Conservation (phyloP, 2,888 invertebrate species). For the Heliconius hortense region DNA sequence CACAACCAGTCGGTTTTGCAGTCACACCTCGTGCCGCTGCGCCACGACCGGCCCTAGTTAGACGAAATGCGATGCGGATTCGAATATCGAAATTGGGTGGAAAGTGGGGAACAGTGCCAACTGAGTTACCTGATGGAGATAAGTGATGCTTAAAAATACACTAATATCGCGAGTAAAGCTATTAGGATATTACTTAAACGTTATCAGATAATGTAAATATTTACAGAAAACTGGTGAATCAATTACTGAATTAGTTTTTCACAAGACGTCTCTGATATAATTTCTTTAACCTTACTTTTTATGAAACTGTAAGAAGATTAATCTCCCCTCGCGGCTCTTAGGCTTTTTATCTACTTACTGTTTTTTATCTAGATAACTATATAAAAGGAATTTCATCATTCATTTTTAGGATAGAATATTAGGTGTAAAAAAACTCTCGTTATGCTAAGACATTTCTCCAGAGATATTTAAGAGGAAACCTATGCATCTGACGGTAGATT, state of each 20-base stretch:
- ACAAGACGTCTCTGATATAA: slow-evolving; percentile 10
- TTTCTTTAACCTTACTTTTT: slow-evolving; percentile 25
- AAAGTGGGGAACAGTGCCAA: background rate
- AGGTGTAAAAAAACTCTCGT: slow-evolving; percentile 15
- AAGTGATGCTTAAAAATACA: too few relatives aligned
- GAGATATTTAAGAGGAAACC: background rate
- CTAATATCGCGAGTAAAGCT: background rate
- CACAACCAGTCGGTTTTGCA: too few relatives aligned
- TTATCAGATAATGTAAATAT: slow-evolving; percentile 3
- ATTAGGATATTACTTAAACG: background rate
- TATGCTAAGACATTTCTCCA: background rate
- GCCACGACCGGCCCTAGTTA: background rate
- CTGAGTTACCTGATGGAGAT: background rate
- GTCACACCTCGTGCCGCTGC: too few relatives aligned
- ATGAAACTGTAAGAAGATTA: slow-evolving; percentile 34
- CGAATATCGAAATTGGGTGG: background rate
- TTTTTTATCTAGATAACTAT: slow-evolving; percentile 39
- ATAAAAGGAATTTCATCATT: slow-evolving; percentile 14
- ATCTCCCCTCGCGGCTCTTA: slow-evolving; percentile 39
- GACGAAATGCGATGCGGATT: background rate
- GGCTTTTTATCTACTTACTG: slow-evolving; percentile 41
- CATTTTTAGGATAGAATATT: slow-evolving; percentile 18
- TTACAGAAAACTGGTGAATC: slow-evolving; percentile 1
- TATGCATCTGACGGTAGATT: background rate
- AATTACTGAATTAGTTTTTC: slow-evolving; percentile 12